Conservation (phyloP, 2,888 invertebrate genomes). For the Epirrhoe alternata region DNA sequence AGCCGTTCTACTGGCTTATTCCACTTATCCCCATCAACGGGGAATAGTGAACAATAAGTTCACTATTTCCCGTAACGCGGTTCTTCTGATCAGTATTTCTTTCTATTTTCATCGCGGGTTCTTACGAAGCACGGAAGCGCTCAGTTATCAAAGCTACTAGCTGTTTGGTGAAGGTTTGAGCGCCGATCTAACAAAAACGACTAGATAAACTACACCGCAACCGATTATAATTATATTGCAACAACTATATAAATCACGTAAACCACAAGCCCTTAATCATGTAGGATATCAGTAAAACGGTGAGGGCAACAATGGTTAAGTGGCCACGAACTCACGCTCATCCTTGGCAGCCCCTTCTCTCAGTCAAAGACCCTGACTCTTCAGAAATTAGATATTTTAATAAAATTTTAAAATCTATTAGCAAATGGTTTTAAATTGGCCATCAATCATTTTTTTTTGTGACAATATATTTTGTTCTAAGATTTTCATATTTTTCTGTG, state of each 20-base stretch:
- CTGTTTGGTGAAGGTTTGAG: too few relatives aligned
- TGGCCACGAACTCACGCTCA: slow-evolving; percentile 76
- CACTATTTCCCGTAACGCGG: too few relatives aligned
- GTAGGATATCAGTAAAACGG: slow-evolving; percentile 35
- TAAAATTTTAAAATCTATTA: slow-evolving; percentile 24
- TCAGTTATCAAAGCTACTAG: too few relatives aligned
- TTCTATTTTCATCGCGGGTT: too few relatives aligned
- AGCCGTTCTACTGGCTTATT: too few relatives aligned
- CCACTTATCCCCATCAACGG: too few relatives aligned
- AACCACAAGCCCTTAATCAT: slow-evolving; percentile 40
- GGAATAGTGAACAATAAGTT: too few relatives aligned
- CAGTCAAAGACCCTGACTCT: slow-evolving; percentile 69
- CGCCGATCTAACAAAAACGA: too few relatives aligned
- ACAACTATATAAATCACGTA: slow-evolving; percentile 16
- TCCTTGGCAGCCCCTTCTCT: slow-evolving; percentile 80
- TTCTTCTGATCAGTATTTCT: too few relatives aligned
- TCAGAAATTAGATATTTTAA: slow-evolving; percentile 27
- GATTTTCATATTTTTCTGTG: neutral
- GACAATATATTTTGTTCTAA: neutral
- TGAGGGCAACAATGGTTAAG: slow-evolving; percentile 61
- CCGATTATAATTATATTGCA: neutral
- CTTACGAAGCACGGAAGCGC: too few relatives aligned
- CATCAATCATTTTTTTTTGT: slow-evolving; percentile 6
- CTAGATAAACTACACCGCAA: too few relatives aligned
- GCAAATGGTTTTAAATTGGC: slow-evolving; percentile 17